Conservation (phyloP, 2,888 invertebrate genomes). For the Tetragonula carbonaria region DNA sequence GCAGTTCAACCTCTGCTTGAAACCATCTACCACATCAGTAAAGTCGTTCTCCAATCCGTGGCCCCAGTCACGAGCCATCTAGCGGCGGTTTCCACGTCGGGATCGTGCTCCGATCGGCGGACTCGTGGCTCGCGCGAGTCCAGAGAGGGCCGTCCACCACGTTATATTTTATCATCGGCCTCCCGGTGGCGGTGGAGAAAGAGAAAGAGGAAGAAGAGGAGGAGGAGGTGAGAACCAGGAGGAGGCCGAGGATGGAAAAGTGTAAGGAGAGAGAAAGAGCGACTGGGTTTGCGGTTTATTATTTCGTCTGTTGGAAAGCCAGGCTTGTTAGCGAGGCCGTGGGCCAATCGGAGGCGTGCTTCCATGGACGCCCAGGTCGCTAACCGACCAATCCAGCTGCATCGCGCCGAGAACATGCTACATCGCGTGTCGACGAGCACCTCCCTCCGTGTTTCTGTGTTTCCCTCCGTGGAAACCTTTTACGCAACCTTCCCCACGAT, state of each 20-base stretch:
- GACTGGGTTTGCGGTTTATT: slow-evolving; percentile 73
- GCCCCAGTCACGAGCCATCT: background rate
- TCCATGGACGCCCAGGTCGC: slow-evolving; percentile 80
- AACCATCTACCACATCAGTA: background rate
- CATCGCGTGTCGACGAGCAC: slow-evolving; percentile 83
- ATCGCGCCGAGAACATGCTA: slow-evolving; percentile 78
- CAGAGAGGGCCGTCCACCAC: slow-evolving; percentile 4
- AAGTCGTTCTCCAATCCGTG: slow-evolving; percentile 17
- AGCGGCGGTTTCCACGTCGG: background rate
- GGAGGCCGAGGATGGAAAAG: background rate
- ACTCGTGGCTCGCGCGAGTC: slow-evolving; percentile 56
- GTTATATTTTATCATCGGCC: slow-evolving; percentile 73
- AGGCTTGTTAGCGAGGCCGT: slow-evolving; percentile 79
- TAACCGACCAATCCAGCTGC: slow-evolving; percentile 77
- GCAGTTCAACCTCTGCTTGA: no score
- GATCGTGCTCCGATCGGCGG: slow-evolving; percentile 27
- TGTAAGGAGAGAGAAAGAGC: slow-evolving; percentile 18
- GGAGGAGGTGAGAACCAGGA: slow-evolving; percentile 21
- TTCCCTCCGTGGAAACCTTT: slow-evolving; percentile 62
- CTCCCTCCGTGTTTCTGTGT: slow-evolving; percentile 77
- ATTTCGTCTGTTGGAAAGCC: slow-evolving; percentile 81
- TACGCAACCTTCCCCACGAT: slow-evolving; percentile 63
- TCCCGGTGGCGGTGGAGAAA: slow-evolving; percentile 16
- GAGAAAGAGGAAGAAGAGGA: background rate
- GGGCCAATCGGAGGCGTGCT: slow-evolving; percentile 81